A percentile compares a stretch with the other conserved stretches of the same genome.
These are phyloP conservation scores for Serranus cabrilla DNA, from an alignment of 2,797 vertebrate species.

Conservation along the genomic window DNA sequence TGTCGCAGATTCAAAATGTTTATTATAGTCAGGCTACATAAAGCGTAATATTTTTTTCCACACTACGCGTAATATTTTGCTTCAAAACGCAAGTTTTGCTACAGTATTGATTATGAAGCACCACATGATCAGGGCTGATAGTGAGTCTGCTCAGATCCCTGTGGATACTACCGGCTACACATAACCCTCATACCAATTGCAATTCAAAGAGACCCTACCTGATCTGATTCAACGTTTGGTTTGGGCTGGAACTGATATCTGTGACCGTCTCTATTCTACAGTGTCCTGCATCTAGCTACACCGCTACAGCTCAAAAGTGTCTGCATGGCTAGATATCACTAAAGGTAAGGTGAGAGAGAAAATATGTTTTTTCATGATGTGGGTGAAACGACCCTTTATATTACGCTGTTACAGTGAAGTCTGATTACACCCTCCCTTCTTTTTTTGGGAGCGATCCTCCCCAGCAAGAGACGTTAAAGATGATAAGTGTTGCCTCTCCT, in stretches of 20 bases:
- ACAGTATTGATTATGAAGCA: not conserved
- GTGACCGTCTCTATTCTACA: not conserved
- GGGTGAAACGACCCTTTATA: slow-evolving; percentile 59
- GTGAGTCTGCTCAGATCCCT: not conserved
- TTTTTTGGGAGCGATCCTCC: slow-evolving; percentile 33
- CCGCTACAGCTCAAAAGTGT: not conserved
- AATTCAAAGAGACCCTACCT: not conserved
- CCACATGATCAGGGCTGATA: not conserved
- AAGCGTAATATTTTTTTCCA: too few species aligned
- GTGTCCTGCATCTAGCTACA: not conserved
- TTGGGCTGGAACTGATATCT: not conserved
- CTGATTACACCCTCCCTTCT: slow-evolving; percentile 30
- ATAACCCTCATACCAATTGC: not conserved
- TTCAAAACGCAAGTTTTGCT: too few species aligned
- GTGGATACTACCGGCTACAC: not conserved
- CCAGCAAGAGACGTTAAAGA: slow-evolving; percentile 72
- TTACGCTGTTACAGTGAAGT: slow-evolving; percentile 39
- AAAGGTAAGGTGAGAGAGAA: slow-evolving; percentile 7
- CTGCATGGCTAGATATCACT: not conserved
- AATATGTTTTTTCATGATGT: slow-evolving; percentile 38
- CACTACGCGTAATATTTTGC: too few species aligned
- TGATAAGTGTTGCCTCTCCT: slow-evolving; percentile 78
- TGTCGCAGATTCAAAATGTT: too few species aligned
- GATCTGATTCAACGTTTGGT: not conserved
- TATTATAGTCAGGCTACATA: too few species aligned